These are phyloP conservation scores for Pristionchus pacificus DNA, from an alignment of 1,140 invertebrate genomes.

Conservation along the genomic window DNA sequence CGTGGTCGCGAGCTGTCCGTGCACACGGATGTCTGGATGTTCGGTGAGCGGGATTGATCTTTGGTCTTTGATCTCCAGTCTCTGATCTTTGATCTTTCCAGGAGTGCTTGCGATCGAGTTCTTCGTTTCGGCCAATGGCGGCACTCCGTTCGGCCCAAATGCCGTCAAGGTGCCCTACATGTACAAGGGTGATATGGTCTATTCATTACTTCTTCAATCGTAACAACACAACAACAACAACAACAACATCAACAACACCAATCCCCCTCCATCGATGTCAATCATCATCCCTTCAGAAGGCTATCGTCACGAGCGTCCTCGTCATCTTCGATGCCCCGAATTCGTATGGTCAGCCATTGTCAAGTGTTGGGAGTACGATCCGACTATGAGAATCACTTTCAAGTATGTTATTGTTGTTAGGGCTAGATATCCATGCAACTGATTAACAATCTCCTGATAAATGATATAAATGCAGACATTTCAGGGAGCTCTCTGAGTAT, in stretches of 20 bases:
- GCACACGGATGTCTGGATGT: slow-evolving; percentile 13
- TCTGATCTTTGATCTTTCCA: background rate
- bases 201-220: background rate
- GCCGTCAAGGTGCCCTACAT: background rate
- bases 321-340: background rate
- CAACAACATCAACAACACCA: too few species aligned
- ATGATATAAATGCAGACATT: background rate
- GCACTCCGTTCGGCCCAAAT: background rate
- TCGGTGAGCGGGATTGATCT: background rate
- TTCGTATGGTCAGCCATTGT: background rate
- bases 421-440: background rate
- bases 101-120: background rate
- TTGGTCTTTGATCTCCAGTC: too few species aligned
- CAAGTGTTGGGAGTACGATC: background rate
- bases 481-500: background rate
- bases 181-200: background rate
- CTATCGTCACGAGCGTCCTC: background rate
- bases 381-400: background rate
- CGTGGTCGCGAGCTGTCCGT: slow-evolving; percentile 8
- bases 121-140: background rate
- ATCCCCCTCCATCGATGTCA: too few species aligned
- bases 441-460: background rate
- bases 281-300: background rate
- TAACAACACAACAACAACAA: too few species aligned
- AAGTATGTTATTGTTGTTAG: background rate